Percentiles rank a stretch among this genome's conserved stretches.
Conservation (phyloP, 2,888 invertebrate genomes). For the Tuta absoluta region DNA sequence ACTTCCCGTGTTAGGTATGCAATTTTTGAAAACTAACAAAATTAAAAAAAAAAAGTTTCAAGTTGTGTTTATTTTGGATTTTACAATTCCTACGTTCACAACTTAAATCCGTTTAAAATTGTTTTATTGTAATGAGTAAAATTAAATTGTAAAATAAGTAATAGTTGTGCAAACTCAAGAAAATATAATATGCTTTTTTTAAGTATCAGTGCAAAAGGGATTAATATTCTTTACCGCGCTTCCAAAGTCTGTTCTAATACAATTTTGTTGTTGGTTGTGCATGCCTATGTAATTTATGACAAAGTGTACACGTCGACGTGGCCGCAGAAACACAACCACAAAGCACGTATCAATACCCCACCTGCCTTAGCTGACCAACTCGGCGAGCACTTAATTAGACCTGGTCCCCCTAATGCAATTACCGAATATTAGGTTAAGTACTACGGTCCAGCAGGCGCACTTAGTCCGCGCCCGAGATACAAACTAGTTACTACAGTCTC, state of each 20-base stretch:
- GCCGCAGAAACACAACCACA: conserved; percentile 42
- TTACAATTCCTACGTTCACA: too few species aligned
- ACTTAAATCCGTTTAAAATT: too few species aligned
- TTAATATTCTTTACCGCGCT: too few species aligned
- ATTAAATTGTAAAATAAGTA: too few species aligned
- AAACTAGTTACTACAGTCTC: conserved; percentile 62
- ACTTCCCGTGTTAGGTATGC: too few species aligned
- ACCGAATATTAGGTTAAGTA: conserved; percentile 79
- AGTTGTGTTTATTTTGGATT: too few species aligned
- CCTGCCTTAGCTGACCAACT: conserved; percentile 66
- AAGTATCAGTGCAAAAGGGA: too few species aligned
- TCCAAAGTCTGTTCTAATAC: neutral
- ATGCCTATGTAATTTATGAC: conserved; percentile 9
- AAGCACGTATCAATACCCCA: conserved; percentile 62
- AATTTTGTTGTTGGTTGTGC: neutral
- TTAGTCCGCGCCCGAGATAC: conserved; percentile 62
- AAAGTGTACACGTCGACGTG: conserved; percentile 9
- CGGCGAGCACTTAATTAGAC: conserved; percentile 70
- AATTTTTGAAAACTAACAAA: too few species aligned
- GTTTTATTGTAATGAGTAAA: too few species aligned
- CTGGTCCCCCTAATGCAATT: conserved; percentile 68
- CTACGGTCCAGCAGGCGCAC: conserved; percentile 65
- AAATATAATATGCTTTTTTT: too few species aligned
- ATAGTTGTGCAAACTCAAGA: too few species aligned
- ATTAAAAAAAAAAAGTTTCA: too few species aligned